Evolutionary conservation across 2,888 invertebrate species (phyloP).

Genomic region (Lamellibrachia columna): DNA sequence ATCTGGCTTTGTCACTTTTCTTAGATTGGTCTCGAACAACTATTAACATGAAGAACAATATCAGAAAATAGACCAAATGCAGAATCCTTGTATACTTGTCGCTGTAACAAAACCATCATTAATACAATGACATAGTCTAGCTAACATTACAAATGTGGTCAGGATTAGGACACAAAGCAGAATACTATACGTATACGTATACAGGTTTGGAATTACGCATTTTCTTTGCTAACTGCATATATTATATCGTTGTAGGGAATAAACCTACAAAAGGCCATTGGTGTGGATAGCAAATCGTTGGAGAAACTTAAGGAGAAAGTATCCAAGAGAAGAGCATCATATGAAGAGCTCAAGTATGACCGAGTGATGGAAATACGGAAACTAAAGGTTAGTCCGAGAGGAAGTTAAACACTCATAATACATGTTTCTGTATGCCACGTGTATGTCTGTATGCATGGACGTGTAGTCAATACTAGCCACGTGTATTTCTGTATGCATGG

Average conservation of each 20-base stretch:
- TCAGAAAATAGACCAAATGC: too few species aligned
- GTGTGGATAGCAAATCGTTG: background rate
- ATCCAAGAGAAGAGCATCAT: background rate
- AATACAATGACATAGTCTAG: too few species aligned
- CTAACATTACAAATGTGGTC: too few species aligned
- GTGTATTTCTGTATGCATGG: background rate
- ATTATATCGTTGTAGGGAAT: background rate
- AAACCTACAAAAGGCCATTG: background rate
- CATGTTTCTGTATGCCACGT: too few species aligned
- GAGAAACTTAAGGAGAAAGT: background rate
- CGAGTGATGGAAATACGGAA: background rate
- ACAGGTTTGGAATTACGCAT: background rate
- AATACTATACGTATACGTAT: too few species aligned
- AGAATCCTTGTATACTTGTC: too few species aligned
- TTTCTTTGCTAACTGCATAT: background rate
- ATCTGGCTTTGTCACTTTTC: too few species aligned
- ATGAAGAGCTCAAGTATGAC: background rate
- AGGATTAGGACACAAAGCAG: too few species aligned
- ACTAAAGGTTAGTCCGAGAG: background rate
- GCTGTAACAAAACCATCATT: too few species aligned
- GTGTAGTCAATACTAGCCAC: background rate
- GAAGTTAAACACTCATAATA: background rate
- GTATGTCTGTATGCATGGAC: background rate
- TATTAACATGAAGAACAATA: too few species aligned
- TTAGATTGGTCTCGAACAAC: too few species aligned